Percentiles rank a stretch among this genome's conserved stretches.
Evolutionary conservation across 2,888 invertebrate species (phyloP).

Genomic region (Rhimphoctona megacephalus): DNA sequence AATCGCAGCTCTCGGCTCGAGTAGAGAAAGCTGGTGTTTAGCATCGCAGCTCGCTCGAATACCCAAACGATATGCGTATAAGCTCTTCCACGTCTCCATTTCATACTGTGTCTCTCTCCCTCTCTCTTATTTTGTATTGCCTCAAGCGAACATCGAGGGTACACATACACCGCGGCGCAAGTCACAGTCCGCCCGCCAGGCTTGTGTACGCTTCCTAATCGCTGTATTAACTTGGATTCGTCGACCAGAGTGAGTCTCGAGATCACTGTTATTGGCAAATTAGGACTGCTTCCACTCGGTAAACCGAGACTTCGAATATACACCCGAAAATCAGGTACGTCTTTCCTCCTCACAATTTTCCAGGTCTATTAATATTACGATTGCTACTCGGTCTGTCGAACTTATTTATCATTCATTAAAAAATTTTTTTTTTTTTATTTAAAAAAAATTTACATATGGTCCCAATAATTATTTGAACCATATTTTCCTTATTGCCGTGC

Average conservation of each 20-base stretch:
- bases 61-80: slow-evolving; percentile 74
- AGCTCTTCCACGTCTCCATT: slow-evolving; percentile 72
- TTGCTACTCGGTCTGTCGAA: not conserved
- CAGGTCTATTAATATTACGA: slow-evolving; percentile 12
- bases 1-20: slow-evolving; percentile 53
- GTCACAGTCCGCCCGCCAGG: slow-evolving; percentile 66
- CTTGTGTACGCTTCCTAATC: slow-evolving; percentile 79
- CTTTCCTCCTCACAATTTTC: slow-evolving; percentile 22
- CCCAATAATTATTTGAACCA: not conserved
- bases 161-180: slow-evolving; percentile 47
- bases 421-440: no score
- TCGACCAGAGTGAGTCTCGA: slow-evolving; percentile 70
- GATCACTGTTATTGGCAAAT: slow-evolving; percentile 81
- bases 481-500: not conserved
- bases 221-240: slow-evolving; percentile 81
- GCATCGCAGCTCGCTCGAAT: slow-evolving; percentile 61
- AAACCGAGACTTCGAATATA: slow-evolving; percentile 74
- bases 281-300: slow-evolving; percentile 78
- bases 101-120: slow-evolving; percentile 62
- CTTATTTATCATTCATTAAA: not conserved
- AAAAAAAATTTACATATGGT: not conserved
- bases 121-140: slow-evolving; percentile 61
- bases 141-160: slow-evolving; percentile 73
- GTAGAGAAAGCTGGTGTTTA: slow-evolving; percentile 50
- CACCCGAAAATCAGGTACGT: slow-evolving; percentile 11